Evolutionary conservation across 2,113 vertebrate species (phyloP), one percentile per base, ranked within the genome.

Genomic region (Callionymus lyra): DNA sequence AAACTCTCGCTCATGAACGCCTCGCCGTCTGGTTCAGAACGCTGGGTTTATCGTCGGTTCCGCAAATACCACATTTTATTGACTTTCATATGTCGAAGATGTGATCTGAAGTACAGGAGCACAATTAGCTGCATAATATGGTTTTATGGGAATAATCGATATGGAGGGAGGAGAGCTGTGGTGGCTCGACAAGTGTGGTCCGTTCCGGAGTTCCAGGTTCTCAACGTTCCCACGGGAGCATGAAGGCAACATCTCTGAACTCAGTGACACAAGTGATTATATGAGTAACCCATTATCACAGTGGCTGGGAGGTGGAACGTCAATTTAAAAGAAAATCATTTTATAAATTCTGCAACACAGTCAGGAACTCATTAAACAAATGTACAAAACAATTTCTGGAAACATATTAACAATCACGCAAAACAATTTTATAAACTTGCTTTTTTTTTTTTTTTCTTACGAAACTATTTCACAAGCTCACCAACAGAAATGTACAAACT

Each of bases 101-200:
- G 56, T 51, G 59, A 73, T 79, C 65, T 76, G 66, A 70, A 71
- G 72, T 64, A 65, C 67, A 62, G 69, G 58, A 70, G 64, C 56
- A 65, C 69, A 65, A 78, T 74, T 70, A 67, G 67, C 56, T 58
- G 47, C 60, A 68, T 74, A 74, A 64, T 69, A 67, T 68, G 52
- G 56, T 74, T 79, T 77, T 68, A 72, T 70, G 65, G 74, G 63
- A 75, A 70, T 73, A 55, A 70, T 76, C 59, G 48, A 79, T 74
- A 71, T 51, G 50, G 48, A 50, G 65, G 65, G 65, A 69, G 55
- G 63, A 27, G 48, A 50, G 45, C 34, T 61, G 41, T 12, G 70
- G 68, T 61, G 74, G 65, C n/a, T n/a, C 79, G 86, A 82, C 79
- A 56, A 72, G 85, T 91, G 87, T 88, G 90, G 89, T 86, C 86